Base-by-base conservation (phyloP, 2,113 vertebrate species). In the Carassius carassius region DNA sequence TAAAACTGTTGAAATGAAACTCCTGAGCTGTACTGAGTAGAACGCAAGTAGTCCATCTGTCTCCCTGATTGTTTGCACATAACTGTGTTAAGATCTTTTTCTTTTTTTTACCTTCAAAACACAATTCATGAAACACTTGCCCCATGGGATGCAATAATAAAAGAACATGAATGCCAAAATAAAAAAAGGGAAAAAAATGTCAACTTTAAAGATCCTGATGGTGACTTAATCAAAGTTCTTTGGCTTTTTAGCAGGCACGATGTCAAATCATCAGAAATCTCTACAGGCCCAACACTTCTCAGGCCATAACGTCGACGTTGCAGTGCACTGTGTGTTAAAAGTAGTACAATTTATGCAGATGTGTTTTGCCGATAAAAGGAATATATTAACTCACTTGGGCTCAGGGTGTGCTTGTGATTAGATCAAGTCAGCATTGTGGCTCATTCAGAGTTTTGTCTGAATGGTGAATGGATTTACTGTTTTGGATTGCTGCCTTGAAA, bases 181-280 rank as follows among this genome's bases (percentile, higher is more conserved):
- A 17, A 77, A 77, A 17, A 76, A 56, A 4, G 44, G 1, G 35
- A 47, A 11, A 47, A 47, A 17, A 74, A 54, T 5, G 32, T 3
- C 14, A 76, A 17, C 47, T 32, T 21, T 78, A 58, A 60, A 10
- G 12, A 79, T 13, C 8, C 56, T n/a, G 25, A 77, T 5, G 75
- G 75, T 19, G n/a, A 19, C 11, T 35, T 35, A 29, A 49, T 49
- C 41, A 0, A 44, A 63, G 19, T 29, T 80, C 78, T 80, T 80
- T 80, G 78, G 41, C n/a, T n/a, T 80, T 80, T 80, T 60, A 80
- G 60, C 62, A 65, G 78, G 78, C 76, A 65, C 41, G 47, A 65
- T 19, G 60, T 49, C 19, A 80, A 80, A 29, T 25, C 21, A 41
- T 60, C 10, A 25, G 23, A 77, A 21, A 35, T 78, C 58, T 62